A percentile compares a stretch with the other conserved stretches of the same genome.
These are phyloP conservation scores for Ara ararauna DNA, from an alignment of 2,797 vertebrate genomes.

Conservation along the genomic window DNA sequence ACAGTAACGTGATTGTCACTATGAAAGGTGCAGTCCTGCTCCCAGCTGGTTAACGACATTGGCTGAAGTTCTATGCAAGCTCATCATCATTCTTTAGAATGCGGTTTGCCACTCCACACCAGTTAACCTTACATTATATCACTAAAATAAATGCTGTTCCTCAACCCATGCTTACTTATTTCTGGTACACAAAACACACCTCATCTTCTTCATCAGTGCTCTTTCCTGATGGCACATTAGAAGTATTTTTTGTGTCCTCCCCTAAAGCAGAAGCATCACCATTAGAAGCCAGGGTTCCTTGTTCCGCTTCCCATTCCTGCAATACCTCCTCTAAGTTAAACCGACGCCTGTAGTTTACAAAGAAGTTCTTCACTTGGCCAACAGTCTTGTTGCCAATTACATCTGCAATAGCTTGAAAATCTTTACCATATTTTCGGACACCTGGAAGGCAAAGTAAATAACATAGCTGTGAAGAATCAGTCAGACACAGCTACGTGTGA, in stretches of 20 bases:
- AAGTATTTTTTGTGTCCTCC: constrained; percentile 94
- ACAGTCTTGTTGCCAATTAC: constrained; percentile 99
- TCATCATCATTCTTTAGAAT: constrained; percentile 75
- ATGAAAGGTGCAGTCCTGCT: constrained; percentile 64
- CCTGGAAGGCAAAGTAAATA: constrained; percentile 91
- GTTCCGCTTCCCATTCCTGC: constrained; percentile 99
- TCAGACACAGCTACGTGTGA: constrained; percentile 79
- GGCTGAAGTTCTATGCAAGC: constrained; percentile 70
- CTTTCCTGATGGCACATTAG: constrained; percentile 92
- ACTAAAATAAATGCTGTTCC: constrained; percentile 76
- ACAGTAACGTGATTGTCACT: constrained; percentile 59
- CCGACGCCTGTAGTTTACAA: constrained; percentile 98
- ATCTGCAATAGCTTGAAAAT: constrained; percentile 99
- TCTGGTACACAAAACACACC: constrained; percentile 87
- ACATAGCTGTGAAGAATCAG: constrained; percentile 83
- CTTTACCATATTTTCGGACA: constrained; percentile 98
- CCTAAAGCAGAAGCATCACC: constrained; percentile 91
- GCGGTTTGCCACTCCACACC: constrained; percentile 72
- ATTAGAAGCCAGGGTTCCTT: constrained; percentile 91
- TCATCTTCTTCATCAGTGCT: constrained; percentile 96
- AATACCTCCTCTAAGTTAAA: constrained; percentile 99
- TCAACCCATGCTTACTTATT: constrained; percentile 80
- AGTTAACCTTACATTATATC: constrained; percentile 76
- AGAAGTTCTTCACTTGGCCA: constrained; percentile 99
- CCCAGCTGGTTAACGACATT: constrained; percentile 50